Evolutionary conservation across 2,113 vertebrate species (phyloP).

Genomic region (Argyrosomus japonicus): DNA sequence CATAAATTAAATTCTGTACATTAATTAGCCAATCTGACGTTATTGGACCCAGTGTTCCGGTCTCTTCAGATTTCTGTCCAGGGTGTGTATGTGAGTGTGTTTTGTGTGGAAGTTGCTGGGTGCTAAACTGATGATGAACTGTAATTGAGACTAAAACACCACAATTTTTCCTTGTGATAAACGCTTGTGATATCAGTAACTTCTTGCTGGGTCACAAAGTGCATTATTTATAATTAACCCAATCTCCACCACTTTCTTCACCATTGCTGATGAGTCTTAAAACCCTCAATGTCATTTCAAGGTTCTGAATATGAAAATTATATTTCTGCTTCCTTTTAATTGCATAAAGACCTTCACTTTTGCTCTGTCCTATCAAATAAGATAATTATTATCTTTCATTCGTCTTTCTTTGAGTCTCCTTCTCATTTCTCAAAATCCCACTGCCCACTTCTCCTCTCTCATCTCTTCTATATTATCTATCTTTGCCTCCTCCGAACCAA

Average conservation of each 20-base stretch:
- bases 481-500: conserved; percentile 37
- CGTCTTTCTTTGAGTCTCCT: conserved; percentile 10
- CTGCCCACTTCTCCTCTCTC: conserved; percentile 10
- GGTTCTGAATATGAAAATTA: neutral
- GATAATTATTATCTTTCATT: conserved; percentile 36
- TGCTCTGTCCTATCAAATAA: conserved; percentile 10
- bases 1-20: conserved; percentile 27
- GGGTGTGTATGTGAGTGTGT: neutral
- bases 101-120: no score
- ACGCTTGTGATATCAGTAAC: neutral
- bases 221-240: neutral
- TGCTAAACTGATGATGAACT: neutral
- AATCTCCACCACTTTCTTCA: neutral
- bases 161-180: neutral
- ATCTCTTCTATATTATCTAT: conserved; percentile 30
- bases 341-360: neutral
- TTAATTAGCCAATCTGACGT: conserved; percentile 18
- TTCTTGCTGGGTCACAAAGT: neutral
- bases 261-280: neutral
- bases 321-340: neutral
- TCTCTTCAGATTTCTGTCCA: neutral
- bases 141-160: neutral
- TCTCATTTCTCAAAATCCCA: conserved; percentile 9
- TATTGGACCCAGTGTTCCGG: conserved; percentile 5
- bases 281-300: neutral